Conservation (phyloP, 2,797 vertebrate species). For the Threskiornis aethiopicus region DNA sequence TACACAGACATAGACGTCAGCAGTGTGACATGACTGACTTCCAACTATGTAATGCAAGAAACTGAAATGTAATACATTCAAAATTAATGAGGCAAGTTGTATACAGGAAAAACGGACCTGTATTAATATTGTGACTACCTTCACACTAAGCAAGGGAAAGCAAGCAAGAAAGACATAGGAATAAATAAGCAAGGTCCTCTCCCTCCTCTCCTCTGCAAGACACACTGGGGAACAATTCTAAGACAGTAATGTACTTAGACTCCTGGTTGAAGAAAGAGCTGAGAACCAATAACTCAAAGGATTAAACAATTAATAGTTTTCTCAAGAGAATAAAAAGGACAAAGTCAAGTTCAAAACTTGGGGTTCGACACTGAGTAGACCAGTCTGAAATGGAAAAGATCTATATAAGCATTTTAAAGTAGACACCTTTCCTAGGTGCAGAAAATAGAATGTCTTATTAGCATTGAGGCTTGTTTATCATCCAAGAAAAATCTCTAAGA, state of each 20-base stretch:
- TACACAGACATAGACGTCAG: fast-evolving
- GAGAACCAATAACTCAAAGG: not conserved
- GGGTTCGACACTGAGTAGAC: not conserved
- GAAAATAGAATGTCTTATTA: not conserved
- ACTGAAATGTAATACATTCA: not conserved
- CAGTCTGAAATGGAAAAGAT: not conserved
- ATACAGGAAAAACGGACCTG: not conserved
- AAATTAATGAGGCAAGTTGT: not conserved
- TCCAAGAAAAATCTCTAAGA: not conserved
- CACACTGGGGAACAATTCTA: not conserved
- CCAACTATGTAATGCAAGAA: not conserved
- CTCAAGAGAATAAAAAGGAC: not conserved
- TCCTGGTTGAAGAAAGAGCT: not conserved
- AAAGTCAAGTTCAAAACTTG: not conserved
- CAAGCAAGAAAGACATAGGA: not conserved
- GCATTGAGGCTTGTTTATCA: not conserved
- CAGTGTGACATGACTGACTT: not conserved
- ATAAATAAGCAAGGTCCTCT: not conserved
- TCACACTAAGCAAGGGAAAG: not conserved
- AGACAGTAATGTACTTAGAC: not conserved
- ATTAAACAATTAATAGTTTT: not conserved
- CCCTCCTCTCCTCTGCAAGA: not conserved
- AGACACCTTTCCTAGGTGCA: not conserved
- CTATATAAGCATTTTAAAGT: not conserved
- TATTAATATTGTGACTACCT: not conserved